A percentile compares a stretch with the other conserved stretches of the same genome.
These are phyloP conservation scores for Luffia ferchaultella DNA, from an alignment of 2,888 invertebrate genomes.

Conservation along the genomic window DNA sequence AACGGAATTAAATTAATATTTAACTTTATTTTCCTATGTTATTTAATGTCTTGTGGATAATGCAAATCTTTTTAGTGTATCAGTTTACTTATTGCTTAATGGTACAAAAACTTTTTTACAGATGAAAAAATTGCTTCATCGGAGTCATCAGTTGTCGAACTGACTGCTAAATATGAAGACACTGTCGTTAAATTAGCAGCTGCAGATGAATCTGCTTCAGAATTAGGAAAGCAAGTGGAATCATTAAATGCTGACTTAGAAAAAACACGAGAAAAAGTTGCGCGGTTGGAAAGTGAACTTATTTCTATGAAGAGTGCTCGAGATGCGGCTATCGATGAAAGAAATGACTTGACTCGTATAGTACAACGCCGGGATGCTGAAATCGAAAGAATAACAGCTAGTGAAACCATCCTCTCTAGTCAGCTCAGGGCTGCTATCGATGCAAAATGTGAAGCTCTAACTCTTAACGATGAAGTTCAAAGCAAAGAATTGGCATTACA, in stretches of 20 bases:
- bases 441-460: conserved; percentile 85
- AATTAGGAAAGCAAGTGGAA: conserved; percentile 71
- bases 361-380: conserved; percentile 77
- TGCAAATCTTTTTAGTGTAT: no score
- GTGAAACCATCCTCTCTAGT: conserved; percentile 72
- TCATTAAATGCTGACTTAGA: conserved; percentile 69
- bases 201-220: conserved; percentile 68
- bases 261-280: conserved; percentile 70
- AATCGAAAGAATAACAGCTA: conserved; percentile 75
- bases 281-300: conserved; percentile 71
- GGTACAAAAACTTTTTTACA: conserved; percentile 41
- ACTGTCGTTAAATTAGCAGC: conserved; percentile 68
- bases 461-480: conserved; percentile 81
- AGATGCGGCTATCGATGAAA: conserved; percentile 76
- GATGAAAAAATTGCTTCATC: conserved; percentile 65
- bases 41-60: no score
- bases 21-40: no score
- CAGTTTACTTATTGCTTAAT: no score
- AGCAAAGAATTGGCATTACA: conserved; percentile 81
- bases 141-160: conserved; percentile 61
- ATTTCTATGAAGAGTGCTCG: conserved; percentile 73
- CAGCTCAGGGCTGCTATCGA: conserved; percentile 79
- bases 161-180: conserved; percentile 70
- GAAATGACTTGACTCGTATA: conserved; percentile 76
- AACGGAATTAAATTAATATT: no score